Evolutionary conservation across 2,797 vertebrate species (phyloP).

Genomic region (Aeoliscus strigatus): DNA sequence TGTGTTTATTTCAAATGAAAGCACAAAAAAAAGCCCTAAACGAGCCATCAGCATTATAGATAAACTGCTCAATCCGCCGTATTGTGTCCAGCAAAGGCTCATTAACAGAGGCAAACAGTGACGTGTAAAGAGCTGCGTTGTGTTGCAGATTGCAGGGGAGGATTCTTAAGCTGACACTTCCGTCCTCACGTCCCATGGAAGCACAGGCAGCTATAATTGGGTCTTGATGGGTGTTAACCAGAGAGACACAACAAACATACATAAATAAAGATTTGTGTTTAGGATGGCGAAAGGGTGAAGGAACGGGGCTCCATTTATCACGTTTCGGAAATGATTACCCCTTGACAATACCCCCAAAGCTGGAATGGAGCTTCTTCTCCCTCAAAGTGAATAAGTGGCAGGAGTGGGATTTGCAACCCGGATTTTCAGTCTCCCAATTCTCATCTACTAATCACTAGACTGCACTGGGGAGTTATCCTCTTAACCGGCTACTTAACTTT

Average conservation of each 20-base stretch:
- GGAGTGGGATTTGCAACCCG: constrained; percentile 76
- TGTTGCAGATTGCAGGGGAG: constrained; percentile 35
- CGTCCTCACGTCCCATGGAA: constrained; percentile 45
- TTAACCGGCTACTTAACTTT: constrained; percentile 84
- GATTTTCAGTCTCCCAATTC: constrained; percentile 79
- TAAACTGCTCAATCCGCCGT: constrained; percentile 37
- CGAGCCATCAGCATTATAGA: constrained; percentile 34
- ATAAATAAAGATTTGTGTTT: constrained; percentile 61
- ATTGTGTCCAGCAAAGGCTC: constrained; percentile 46
- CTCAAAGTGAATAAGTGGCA: constrained; percentile 78
- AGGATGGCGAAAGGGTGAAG: constrained; percentile 54
- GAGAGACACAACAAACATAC: constrained; percentile 60
- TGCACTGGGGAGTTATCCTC: constrained; percentile 82
- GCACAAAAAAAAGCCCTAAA: constrained; percentile 24
- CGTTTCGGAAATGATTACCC: constrained; percentile 74
- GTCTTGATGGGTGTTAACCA: constrained; percentile 60
- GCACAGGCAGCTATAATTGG: constrained; percentile 53
- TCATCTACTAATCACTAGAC: constrained; percentile 82
- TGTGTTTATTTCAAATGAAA: constrained; percentile 30
- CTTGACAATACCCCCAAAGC: constrained; percentile 69
- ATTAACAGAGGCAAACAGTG: constrained; percentile 45
- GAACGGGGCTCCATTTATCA: constrained; percentile 63
- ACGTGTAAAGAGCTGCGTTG: constrained; percentile 17
- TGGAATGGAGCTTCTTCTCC: constrained; percentile 66
- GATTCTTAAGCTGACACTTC: constrained; percentile 46